Evolutionary conservation across 2,797 vertebrate species (phyloP).

Genomic region (Paramormyrops hopkinsi): DNA sequence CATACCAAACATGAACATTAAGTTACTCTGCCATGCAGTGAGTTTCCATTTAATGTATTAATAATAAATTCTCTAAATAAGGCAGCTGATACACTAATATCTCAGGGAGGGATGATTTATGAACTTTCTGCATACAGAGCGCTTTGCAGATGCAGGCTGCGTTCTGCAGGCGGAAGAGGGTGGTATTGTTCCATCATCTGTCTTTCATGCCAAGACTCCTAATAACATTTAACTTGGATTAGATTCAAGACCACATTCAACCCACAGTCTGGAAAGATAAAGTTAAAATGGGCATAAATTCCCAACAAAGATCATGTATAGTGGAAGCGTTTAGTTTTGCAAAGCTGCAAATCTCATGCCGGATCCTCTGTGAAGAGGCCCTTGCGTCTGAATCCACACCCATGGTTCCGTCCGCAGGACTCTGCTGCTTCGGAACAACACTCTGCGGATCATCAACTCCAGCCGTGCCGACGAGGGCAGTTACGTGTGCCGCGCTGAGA

Average conservation of each 20-base stretch:
- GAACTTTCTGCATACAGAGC: not conserved
- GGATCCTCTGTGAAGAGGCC: not conserved
- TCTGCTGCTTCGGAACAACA: conserved; percentile 84
- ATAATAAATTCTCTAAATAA: conserved; percentile 6
- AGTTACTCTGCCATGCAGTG: not conserved
- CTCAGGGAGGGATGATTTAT: not conserved
- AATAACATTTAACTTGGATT: not conserved
- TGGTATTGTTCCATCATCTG: not conserved
- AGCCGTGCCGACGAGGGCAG: conserved; percentile 85
- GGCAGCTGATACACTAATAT: not conserved
- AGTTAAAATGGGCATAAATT: not conserved
- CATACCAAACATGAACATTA: not conserved
- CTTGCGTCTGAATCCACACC: conserved; percentile 23
- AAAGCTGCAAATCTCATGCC: not conserved
- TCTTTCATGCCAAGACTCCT: not conserved
- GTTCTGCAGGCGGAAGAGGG: not conserved
- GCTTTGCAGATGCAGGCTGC: not conserved
- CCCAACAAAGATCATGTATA: not conserved
- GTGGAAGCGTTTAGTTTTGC: not conserved
- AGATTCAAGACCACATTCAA: not conserved
- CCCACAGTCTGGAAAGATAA: not conserved
- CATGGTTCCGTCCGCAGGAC: conserved; percentile 57
- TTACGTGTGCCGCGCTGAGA: conserved; percentile 82
- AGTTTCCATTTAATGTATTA: not conserved
- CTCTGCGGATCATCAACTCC: conserved; percentile 79